Base-by-base conservation (phyloP, 2,888 invertebrate species). In the Zele albiditarsus region DNA sequence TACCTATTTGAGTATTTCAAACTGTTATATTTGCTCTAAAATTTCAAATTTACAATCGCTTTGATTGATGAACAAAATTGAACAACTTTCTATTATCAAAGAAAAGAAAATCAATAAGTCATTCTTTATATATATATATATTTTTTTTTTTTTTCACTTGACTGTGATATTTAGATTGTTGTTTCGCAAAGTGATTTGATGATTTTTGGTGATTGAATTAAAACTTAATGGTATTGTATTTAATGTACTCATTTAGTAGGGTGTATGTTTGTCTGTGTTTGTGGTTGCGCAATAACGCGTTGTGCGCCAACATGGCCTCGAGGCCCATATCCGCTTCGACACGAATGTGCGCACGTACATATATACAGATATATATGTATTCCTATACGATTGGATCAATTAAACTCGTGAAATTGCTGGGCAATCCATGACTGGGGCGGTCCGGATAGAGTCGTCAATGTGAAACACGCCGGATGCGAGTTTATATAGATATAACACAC, bases 341-440 rank as follows among this genome's bases (percentile, higher is more conserved):
- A 53, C 20, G 20, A 53, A 53, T 53, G n/a, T 20, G 20, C 20
- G 6, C 53, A 46, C 53, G n/a, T 20, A 53, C n/a, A 20, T n/a
- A 53, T 23, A 53, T 23, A 20, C 2, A 53, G 5, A 23, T 8
- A 46, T n/a, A 46, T n/a, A n/a, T n/a, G 16, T 46, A 46, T n/a
- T n/a, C 14, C 16, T 46, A 46, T 46, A 46, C 62, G 25, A 71
- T 74, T 57, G 53, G 42, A 65, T 42, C 70, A 60, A 75, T 67
- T 75, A 71, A 75, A 71, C 38, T 60, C 46, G 66, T 53, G 49
- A 67, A 71, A 71, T 75, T 67, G 42, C 67, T n/a, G 58, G 27
- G 28, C 58, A 27, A 67, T 73, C 49, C 57, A 46, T 63, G 53
- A 25, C 65, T 60, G 12, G n/a, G 38, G 27, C 10, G 28, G 28